Conservation (phyloP, 2,888 invertebrate species). For the Hydriomena furcata region DNA sequence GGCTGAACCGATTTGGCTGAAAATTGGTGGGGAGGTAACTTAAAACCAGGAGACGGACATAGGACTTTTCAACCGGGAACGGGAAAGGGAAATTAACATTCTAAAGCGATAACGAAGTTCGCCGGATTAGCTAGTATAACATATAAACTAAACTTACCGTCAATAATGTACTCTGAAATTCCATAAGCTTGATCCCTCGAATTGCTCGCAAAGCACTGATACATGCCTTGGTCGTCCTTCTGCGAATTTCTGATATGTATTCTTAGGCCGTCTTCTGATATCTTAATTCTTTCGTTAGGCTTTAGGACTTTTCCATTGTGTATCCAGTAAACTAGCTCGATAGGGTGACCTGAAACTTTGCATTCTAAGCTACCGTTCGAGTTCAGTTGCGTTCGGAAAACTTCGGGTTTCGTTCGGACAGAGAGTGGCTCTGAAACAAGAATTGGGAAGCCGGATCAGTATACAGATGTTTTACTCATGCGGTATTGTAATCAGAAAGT, state of each 20-base stretch:
- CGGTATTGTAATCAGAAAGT: slow-evolving; percentile 20
- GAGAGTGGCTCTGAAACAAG: slow-evolving; percentile 87
- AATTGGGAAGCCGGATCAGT: slow-evolving; percentile 18
- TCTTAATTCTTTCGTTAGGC: slow-evolving; percentile 82
- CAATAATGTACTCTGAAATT: slow-evolving; percentile 90
- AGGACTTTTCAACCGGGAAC: no score
- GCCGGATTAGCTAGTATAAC: slow-evolving; percentile 3
- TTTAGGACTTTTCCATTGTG: slow-evolving; percentile 88
- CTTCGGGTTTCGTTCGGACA: slow-evolving; percentile 91
- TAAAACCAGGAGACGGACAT: no score
- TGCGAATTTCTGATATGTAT: slow-evolving; percentile 87
- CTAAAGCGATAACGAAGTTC: no score
- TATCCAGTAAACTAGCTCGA: slow-evolving; percentile 90
- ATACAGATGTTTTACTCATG: slow-evolving; percentile 18
- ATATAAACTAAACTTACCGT: slow-evolving; percentile 81
- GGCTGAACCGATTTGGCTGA: no score
- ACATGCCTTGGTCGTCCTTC: slow-evolving; percentile 94
- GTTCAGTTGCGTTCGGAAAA: slow-evolving; percentile 91
- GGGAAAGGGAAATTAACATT: no score
- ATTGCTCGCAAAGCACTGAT: slow-evolving; percentile 94
- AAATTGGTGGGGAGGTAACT: no score
- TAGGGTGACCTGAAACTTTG: slow-evolving; percentile 93
- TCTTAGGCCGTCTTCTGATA: slow-evolving; percentile 74
- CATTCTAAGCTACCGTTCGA: slow-evolving; percentile 94
- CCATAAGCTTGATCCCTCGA: slow-evolving; percentile 94